These are phyloP conservation scores for Eublepharis macularius DNA, from an alignment of 2,113 vertebrate species.

Conservation along the genomic window DNA sequence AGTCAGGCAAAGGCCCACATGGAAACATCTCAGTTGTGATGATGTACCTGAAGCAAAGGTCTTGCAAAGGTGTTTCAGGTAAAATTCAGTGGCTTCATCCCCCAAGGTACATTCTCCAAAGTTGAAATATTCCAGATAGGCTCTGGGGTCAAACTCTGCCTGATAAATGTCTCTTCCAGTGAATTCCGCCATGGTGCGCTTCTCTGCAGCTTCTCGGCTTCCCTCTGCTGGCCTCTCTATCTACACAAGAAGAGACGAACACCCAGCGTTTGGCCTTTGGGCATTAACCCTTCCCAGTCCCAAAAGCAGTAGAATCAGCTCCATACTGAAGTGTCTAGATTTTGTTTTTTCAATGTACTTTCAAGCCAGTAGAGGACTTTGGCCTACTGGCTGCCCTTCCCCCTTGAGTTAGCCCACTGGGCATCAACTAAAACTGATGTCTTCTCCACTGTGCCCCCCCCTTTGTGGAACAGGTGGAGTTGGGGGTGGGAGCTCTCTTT, in stretches of 20 bases:
- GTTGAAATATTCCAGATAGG: slow-evolving; percentile 3
- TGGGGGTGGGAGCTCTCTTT: no score
- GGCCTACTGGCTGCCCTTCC: no score
- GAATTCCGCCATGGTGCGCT: not conserved
- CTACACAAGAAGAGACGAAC: not conserved
- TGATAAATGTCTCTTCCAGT: not conserved
- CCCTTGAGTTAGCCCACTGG: no score
- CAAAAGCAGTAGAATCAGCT: not conserved
- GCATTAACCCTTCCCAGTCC: no score
- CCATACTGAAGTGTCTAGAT: not conserved
- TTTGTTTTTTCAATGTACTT: not conserved
- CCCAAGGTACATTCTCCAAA: not conserved
- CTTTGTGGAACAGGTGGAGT: no score
- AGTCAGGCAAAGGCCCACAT: no score
- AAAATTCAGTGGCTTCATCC: not conserved
- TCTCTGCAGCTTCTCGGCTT: not conserved
- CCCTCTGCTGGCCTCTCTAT: not conserved
- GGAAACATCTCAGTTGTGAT: not conserved
- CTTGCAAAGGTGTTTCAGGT: not conserved
- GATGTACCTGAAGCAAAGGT: slow-evolving; percentile 2
- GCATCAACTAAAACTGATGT: no score
- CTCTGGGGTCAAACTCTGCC: slow-evolving; percentile 15
- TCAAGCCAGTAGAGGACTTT: no score
- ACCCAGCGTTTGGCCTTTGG: not conserved
- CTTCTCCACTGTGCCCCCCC: no score